A percentile compares a stretch with the other conserved stretches of the same genome.
phyloP scores from a whole-genome alignment of 2,888 invertebrate species.

The Drosophila neonasuta region DNA sequence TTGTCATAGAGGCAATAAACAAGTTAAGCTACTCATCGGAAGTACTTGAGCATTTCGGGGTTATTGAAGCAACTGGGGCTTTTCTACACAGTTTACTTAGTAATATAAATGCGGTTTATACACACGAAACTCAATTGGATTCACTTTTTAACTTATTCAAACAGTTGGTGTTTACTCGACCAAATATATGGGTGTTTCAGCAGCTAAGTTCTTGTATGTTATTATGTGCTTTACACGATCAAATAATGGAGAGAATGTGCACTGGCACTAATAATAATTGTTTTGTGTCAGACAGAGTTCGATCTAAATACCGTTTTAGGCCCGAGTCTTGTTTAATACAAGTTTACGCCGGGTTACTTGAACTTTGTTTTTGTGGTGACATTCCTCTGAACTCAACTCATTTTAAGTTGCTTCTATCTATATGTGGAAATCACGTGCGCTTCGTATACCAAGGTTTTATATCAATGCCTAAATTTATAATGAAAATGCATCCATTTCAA shows the following conservation, averaged over 20 bases:
- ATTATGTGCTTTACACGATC: constrained; percentile 46
- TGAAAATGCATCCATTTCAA: constrained; percentile 61
- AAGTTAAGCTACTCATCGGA: constrained; percentile 78
- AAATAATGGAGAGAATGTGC: constrained; percentile 61
- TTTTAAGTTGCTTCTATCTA: constrained; percentile 68
- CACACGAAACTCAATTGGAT: constrained; percentile 33
- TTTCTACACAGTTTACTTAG: constrained; percentile 63
- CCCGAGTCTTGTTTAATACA: constrained; percentile 78
- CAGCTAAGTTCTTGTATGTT: constrained; percentile 69
- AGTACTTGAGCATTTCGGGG: constrained; percentile 76
- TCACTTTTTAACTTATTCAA: constrained; percentile 73
- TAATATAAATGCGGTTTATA: constrained; percentile 16
- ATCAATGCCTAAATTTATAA: constrained; percentile 73
- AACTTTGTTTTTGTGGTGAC: constrained; percentile 73
- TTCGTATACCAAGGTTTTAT: constrained; percentile 76
- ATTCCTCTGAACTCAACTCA: constrained; percentile 55
- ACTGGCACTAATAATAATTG: constrained; percentile 61
- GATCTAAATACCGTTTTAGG: constrained; percentile 73
- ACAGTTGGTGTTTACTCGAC: constrained; percentile 76
- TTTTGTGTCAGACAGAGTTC: constrained; percentile 73
- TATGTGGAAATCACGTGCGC: constrained; percentile 75
- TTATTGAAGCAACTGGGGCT: constrained; percentile 71
- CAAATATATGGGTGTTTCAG: constrained; percentile 76
- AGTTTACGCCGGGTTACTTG: constrained; percentile 78
- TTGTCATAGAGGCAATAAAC: constrained; percentile 70